Conservation (phyloP, 2,113 vertebrate species). For the Pachypanchax playfairii region DNA sequence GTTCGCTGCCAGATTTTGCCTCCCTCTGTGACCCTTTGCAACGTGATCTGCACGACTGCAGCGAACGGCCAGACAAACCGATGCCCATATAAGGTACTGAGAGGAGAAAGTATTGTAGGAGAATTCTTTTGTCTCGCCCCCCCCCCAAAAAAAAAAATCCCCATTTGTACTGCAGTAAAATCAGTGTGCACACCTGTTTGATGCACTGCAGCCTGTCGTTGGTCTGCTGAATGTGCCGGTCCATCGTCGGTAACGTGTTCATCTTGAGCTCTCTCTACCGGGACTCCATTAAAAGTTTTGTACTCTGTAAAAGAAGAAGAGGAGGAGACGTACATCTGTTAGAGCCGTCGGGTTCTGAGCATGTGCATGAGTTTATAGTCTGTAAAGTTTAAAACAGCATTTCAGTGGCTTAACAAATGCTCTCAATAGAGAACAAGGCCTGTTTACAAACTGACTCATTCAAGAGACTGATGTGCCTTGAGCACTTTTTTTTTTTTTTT, state of each 20-base stretch:
- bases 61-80: slow-evolving; percentile 73
- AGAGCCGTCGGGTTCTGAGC: slow-evolving; percentile 46
- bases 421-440: slow-evolving; percentile 25
- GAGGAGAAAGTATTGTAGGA: slow-evolving; percentile 36
- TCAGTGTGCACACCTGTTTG: slow-evolving; percentile 90
- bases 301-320: slow-evolving; percentile 78
- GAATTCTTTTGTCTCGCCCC: slow-evolving; percentile 22
- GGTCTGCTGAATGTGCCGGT: slow-evolving; percentile 99
- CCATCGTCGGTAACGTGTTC: slow-evolving; percentile 96
- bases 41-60: slow-evolving; percentile 71
- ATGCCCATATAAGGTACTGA: slow-evolving; percentile 73
- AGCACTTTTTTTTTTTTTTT: slow-evolving; percentile 32
- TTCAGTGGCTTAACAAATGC: slow-evolving; percentile 49
- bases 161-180: neutral
- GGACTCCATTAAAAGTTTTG: slow-evolving; percentile 95
- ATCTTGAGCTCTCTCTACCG: slow-evolving; percentile 98
- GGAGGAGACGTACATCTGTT: slow-evolving; percentile 35
- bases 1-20: slow-evolving; percentile 53
- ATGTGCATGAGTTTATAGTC: slow-evolving; percentile 38
- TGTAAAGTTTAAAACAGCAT: slow-evolving; percentile 52
- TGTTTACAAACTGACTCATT: slow-evolving; percentile 44
- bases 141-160: neutral
- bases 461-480: slow-evolving; percentile 32
- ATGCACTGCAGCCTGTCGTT: slow-evolving; percentile 99
- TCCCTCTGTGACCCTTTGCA: slow-evolving; percentile 63